phyloP scores from a whole-genome alignment of 1,140 invertebrate species.

The Pomacea maculata region DNA sequence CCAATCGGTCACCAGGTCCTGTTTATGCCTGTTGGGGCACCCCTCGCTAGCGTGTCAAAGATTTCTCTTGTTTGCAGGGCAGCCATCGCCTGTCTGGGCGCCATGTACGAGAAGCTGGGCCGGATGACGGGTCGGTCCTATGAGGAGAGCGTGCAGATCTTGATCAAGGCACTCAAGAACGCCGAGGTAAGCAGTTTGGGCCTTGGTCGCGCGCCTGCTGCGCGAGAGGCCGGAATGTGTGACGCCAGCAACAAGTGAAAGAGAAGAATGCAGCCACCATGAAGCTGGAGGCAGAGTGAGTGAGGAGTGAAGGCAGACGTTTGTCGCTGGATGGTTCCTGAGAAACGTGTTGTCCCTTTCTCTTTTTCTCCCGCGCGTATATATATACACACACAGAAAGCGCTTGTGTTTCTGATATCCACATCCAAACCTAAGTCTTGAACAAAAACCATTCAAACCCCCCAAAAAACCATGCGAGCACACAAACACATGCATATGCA shows the following conservation, averaged over 20 bases:
- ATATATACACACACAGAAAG: no score
- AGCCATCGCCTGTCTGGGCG: constrained; percentile 94
- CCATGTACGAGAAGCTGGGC: constrained; percentile 97
- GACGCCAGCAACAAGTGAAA: not conserved
- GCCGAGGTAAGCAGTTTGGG: constrained; percentile 74
- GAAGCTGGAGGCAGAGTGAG: not conserved
- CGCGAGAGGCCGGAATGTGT: no score
- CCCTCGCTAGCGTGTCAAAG: no score
- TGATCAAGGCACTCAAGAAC: constrained; percentile 90
- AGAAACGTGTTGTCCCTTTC: no score
- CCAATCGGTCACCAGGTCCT: no score
- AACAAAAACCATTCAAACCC: no score
- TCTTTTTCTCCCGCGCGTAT: no score
- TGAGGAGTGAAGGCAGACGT: no score
- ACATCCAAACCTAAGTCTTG: no score
- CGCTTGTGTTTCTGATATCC: no score
- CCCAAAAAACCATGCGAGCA: not conserved
- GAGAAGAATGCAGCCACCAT: not conserved
- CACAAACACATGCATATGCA: not conserved
- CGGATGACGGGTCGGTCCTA: constrained; percentile 98
- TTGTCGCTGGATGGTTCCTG: no score
- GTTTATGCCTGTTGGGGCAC: no score
- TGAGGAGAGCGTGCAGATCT: constrained; percentile 94
- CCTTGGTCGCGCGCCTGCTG: not conserved
- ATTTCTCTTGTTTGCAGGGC: constrained; percentile 72